Evolutionary conservation across 2,888 invertebrate genomes (phyloP).

Genomic region (Lasioglossum zephyrum): DNA sequence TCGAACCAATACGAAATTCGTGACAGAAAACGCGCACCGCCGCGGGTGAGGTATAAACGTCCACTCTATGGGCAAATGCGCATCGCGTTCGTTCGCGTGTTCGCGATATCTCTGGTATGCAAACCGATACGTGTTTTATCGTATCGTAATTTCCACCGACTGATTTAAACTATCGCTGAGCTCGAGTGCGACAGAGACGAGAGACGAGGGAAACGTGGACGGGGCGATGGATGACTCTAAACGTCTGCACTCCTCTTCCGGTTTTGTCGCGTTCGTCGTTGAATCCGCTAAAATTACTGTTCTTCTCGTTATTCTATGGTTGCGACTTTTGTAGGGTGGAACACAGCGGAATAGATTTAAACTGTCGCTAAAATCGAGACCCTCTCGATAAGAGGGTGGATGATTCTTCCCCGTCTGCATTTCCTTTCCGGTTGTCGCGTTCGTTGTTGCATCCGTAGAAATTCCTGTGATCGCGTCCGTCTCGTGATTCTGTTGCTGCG

Average conservation of each 20-base stretch:
- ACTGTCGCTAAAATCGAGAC: no score
- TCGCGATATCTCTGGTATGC: conserved; percentile 75
- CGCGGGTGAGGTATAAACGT: conserved; percentile 16
- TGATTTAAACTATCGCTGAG: conserved; percentile 63
- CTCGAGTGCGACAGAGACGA: conserved; percentile 5
- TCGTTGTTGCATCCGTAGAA: no score
- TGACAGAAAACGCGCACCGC: background rate
- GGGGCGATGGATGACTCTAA: background rate
- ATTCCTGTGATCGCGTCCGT: no score
- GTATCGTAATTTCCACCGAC: conserved; percentile 77
- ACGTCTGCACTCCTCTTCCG: background rate
- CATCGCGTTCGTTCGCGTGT: conserved; percentile 62
- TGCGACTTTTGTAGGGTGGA: no score
- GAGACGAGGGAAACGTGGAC: background rate
- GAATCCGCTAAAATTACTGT: no score
- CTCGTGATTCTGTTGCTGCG: no score
- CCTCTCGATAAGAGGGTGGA: no score
- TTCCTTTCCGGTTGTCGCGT: no score
- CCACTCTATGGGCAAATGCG: conserved; percentile 45
- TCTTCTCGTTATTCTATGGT: no score
- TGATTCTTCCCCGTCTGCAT: background rate
- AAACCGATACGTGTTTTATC: conserved; percentile 74
- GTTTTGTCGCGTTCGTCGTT: background rate
- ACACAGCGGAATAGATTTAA: conserved; percentile 36
- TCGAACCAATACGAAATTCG: background rate